Evolutionary conservation across 2,113 vertebrate genomes (phyloP).

Genomic region (Nymphicus hollandicus): DNA sequence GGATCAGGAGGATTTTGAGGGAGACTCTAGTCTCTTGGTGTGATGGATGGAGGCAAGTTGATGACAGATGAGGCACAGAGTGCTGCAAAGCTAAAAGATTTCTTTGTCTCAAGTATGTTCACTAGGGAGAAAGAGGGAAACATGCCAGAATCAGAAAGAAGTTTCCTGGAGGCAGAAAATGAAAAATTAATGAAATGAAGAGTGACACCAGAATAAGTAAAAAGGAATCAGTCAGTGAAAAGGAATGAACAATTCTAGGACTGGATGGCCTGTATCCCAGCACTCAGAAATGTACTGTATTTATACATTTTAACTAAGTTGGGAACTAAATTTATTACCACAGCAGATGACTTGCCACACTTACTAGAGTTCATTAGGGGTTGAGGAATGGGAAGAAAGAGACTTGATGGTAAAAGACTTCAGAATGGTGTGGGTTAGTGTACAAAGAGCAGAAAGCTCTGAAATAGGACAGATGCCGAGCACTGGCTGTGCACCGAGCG

Average conservation of each 20-base stretch:
- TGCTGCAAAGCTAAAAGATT: slow-evolving; percentile 65
- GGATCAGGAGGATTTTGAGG: slow-evolving; percentile 31
- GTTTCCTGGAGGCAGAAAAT: slow-evolving; percentile 71
- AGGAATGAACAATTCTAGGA: neutral
- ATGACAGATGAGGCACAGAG: slow-evolving; percentile 64
- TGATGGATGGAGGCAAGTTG: slow-evolving; percentile 57
- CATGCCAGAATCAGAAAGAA: slow-evolving; percentile 65
- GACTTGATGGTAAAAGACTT: neutral
- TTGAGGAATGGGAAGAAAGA: neutral
- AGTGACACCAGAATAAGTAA: slow-evolving; percentile 66
- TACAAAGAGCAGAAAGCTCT: neutral
- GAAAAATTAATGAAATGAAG: slow-evolving; percentile 71
- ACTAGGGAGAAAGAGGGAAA: slow-evolving; percentile 60
- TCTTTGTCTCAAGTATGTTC: slow-evolving; percentile 66
- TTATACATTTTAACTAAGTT: neutral
- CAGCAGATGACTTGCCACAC: neutral
- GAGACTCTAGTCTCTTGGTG: slow-evolving; percentile 30
- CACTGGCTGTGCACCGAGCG: neutral
- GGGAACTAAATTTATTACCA: neutral
- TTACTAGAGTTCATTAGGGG: neutral
- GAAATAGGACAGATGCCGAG: neutral
- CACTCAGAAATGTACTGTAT: neutral
- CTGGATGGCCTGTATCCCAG: neutral
- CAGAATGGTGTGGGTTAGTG: neutral
- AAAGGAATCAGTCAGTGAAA: slow-evolving; percentile 49